Evolutionary conservation across 2,888 invertebrate species (phyloP), one percentile per base, ranked within the genome.

Genomic region (Drosophila nigricruria): DNA sequence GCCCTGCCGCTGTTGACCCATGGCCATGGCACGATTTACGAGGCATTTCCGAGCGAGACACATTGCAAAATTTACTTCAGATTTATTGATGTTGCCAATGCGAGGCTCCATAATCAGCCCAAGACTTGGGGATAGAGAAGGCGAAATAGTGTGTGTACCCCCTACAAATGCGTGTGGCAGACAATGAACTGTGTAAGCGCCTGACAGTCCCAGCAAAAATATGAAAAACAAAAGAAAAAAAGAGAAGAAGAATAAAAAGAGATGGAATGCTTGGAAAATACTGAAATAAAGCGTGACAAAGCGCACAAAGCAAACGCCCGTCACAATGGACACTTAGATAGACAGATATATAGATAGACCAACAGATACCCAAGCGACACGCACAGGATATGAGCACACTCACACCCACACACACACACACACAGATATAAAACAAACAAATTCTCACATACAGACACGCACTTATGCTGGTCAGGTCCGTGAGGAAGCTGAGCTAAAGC

Each of bases 41-140:
- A 91, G 84, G 81, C 90, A 84, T 90, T 87, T 90, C 90, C 89
- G 77, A 80, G 90, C 88, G 88, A 90, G 90, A 90, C 91, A 84
- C 84, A 89, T 90, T 84, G 89, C 85, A 90, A 88, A 90, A 90
- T 83, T 83, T 83, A 88, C 82, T 81, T 70, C 86, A 88, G 88
- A 90, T 91, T 90, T 91, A 90, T 91, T 87, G 83, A 86, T 86
- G 85, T 75, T 74, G 70, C 59, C 79, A 78, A 66, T 65, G 79
- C 65, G 60, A 59, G 25, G 57, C 58, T 59, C 56, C 60, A 68
- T 81, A 81, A 81, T 71, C 81, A 78, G 56, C 30, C 27, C 36
- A 27, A 3, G 75, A 16, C 23, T 16, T 36, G 60, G 18, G 50
- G 56, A 52, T 57, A 47, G 25, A 14, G 27, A 40, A 3, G 2